Evolutionary conservation across 2,113 vertebrate species (phyloP).

Genomic region (Phoenicopterus ruber): DNA sequence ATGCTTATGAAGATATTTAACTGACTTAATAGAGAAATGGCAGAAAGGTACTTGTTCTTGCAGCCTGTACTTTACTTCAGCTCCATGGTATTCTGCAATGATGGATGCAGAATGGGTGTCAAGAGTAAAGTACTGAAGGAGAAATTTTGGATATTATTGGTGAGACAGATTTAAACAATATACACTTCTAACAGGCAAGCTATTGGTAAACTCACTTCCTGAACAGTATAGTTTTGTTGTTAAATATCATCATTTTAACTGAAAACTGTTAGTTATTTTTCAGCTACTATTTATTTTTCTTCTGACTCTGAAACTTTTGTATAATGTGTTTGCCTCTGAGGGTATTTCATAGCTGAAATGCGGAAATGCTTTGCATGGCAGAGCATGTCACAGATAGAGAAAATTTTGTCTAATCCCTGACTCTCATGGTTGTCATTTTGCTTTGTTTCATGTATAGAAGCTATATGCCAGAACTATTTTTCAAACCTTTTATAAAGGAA

Average conservation of each 20-base stretch:
- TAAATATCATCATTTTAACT: neutral
- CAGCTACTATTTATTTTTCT: neutral
- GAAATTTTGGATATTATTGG: constrained; percentile 41
- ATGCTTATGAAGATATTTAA: constrained; percentile 63
- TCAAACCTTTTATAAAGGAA: neutral
- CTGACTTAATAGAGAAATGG: constrained; percentile 63
- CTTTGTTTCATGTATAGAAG: constrained; percentile 19
- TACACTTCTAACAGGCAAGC: neutral
- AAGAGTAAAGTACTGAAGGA: constrained; percentile 29
- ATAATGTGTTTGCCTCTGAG: constrained; percentile 15
- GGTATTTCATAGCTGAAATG: neutral
- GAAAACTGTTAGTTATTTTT: neutral
- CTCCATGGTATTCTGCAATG: constrained; percentile 21
- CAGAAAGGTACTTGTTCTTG: constrained; percentile 38
- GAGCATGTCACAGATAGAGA: neutral
- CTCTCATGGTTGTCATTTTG: constrained; percentile 28
- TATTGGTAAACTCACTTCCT: neutral
- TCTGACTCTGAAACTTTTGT: neutral
- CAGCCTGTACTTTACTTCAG: neutral
- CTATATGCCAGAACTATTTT: neutral
- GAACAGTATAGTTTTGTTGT: neutral
- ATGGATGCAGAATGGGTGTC: neutral
- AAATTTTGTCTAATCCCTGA: constrained; percentile 6
- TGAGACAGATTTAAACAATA: constrained; percentile 29
- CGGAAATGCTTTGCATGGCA: constrained; percentile 20